Conservation (phyloP, 1,140 invertebrate genomes). For the Nymphalis io region DNA sequence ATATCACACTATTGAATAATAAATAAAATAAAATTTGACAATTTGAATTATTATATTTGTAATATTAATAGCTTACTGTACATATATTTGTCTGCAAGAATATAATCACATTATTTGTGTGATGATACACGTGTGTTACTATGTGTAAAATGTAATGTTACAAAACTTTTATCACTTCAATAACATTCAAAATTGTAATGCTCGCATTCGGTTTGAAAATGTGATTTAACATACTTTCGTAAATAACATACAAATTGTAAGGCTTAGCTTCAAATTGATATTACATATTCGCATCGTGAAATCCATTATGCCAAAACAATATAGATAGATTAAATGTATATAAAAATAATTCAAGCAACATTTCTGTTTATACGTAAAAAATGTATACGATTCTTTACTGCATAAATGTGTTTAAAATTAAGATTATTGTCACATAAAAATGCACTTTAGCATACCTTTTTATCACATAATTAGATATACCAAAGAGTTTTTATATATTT, state of each 20-base stretch:
- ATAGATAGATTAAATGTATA: conserved; percentile 33
- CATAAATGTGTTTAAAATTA: conserved; percentile 1
- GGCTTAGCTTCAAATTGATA: not conserved
- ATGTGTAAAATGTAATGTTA: not conserved
- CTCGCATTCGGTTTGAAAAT: not conserved
- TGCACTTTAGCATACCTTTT: not conserved
- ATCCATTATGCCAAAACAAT: conserved; percentile 46
- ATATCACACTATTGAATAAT: conserved; percentile 3
- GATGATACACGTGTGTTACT: not conserved
- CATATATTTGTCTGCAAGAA: not conserved
- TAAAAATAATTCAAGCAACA: not conserved
- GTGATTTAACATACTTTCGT: not conserved
- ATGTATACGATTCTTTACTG: conserved; percentile 19
- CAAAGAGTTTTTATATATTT: conserved; percentile 1
- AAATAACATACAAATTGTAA: not conserved
- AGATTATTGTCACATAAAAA: not conserved
- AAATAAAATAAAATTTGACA: not conserved
- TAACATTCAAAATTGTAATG: not conserved
- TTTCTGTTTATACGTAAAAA: conserved; percentile 21
- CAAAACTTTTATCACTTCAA: not conserved
- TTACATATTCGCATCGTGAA: conserved; percentile 32
- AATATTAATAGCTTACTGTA: not conserved
- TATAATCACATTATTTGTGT: not conserved
- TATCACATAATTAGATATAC: not conserved
- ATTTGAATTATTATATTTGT: not conserved